Percentiles rank a stretch among this genome's conserved stretches.
These are phyloP conservation scores for Antechinus flavipes DNA, from an alignment of 2,113 vertebrate genomes.

Conservation along the genomic window DNA sequence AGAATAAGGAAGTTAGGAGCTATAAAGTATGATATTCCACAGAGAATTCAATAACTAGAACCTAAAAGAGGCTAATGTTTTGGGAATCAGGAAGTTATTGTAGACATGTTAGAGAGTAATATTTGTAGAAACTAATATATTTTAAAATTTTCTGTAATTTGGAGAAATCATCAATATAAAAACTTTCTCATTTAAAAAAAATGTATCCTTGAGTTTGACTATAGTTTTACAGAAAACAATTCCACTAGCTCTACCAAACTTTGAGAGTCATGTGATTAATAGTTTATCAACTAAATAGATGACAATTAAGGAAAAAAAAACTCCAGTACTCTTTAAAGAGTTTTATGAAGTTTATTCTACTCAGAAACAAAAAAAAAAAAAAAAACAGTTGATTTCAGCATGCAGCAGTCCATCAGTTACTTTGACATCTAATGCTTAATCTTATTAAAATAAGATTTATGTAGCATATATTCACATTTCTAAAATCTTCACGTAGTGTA, in stretches of 20 bases:
- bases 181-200: not conserved
- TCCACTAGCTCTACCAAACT: conserved; percentile 43
- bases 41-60: not conserved
- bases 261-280: conserved; percentile 30
- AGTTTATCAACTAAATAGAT: not conserved
- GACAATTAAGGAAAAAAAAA: conserved; percentile 28
- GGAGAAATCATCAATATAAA: not conserved
- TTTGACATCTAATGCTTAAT: conserved; percentile 54
- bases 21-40: not conserved
- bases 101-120: not conserved
- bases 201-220: not conserved
- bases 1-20: not conserved
- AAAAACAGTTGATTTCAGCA: conserved; percentile 57
- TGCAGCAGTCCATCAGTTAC: conserved; percentile 58
- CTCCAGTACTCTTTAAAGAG: conserved; percentile 62
- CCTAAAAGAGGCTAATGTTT: not conserved
- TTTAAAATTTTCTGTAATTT: not conserved
- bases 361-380: conserved; percentile 66
- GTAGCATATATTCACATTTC: conserved; percentile 61
- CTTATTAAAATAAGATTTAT: conserved; percentile 49
- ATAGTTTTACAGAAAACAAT: conserved; percentile 2
- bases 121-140: not conserved
- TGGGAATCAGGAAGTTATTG: conserved; percentile 5
- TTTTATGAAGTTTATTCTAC: conserved; percentile 67
- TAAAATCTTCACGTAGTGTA: conserved; percentile 64